These are phyloP conservation scores for Apus apus DNA, from an alignment of 2,113 vertebrate genomes.

Conservation along the genomic window DNA sequence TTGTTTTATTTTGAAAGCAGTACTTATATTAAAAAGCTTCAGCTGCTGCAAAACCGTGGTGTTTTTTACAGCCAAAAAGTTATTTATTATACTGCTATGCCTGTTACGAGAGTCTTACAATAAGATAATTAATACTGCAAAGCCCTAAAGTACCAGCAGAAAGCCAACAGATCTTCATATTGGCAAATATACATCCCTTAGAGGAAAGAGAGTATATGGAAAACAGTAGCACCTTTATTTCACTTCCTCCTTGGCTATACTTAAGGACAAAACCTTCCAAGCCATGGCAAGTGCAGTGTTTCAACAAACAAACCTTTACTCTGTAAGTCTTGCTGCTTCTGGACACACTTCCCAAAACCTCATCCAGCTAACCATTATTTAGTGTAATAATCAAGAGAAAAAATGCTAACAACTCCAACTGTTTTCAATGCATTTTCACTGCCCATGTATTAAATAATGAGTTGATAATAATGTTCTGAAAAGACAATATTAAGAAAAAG, in stretches of 20 bases:
- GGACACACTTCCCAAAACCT: neutral
- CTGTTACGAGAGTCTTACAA: neutral
- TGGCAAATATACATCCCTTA: neutral
- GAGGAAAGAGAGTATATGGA: neutral
- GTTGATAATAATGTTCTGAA: neutral
- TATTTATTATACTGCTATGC: neutral
- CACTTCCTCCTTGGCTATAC: neutral
- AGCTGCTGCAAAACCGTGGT: neutral
- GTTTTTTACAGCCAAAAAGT: neutral
- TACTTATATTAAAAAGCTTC: neutral
- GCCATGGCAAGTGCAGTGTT: neutral
- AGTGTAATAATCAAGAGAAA: neutral
- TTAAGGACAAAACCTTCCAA: slow-evolving; percentile 36
- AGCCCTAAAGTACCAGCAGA: neutral
- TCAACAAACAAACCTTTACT: neutral
- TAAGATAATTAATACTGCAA: neutral
- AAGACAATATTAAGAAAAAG: neutral
- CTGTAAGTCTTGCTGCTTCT: neutral
- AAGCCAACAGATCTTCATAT: neutral
- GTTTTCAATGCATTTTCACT: neutral
- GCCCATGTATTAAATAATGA: neutral
- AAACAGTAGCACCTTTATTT: slow-evolving; percentile 35
- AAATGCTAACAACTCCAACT: neutral
- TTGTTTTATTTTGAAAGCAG: neutral
- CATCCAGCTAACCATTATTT: neutral